Evolutionary conservation across 2,888 invertebrate genomes (phyloP), one percentile per base, ranked within the genome.

Genomic region (Tridacna gigas): DNA sequence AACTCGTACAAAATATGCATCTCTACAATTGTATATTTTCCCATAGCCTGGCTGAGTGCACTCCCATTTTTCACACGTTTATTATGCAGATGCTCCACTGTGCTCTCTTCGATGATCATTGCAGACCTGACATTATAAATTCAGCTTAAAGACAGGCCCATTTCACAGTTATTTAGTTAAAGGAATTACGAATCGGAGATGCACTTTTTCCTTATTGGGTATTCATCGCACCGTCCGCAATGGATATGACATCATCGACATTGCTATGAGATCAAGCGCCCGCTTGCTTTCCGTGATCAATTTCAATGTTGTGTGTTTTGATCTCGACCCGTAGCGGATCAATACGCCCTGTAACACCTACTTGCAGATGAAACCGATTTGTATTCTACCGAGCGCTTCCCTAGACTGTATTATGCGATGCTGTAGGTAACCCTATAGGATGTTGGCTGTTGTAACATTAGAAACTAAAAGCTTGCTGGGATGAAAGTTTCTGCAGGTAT

Each of bases 381-480:
- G 56, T 56, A 20, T 56, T 56, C 9, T 56, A 56, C 56, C 20
- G 56, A 20, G 15, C 56, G 20, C 20, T 56, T 56, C 56, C 20
- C 56, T 20, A 15, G 20, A 56, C 20, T 56, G 56, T 20, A 56
- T 56, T 67, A 45, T 67, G 7, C 47, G 26, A 26, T 67, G 26
- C 47, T 45, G 45, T 45, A 67, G 67, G 67, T 67, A 67, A 45
- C 67, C n/a, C n/a, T n/a, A 67, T 67, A 67, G 37, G 67, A 67
- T n/a, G 20, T 45, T 13, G n/a, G 28, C 71, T 15, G 51, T 25
- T 71, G 71, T 71, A 71, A 71, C 48, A 71, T 37, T 45, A 71
- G 71, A 71, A 12, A 71, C 71, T 71, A 71, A 71, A 71, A 71
- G 71, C 71, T 71, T 71, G 71, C n/a, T 13, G 25, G 47, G 71